phyloP scores from a whole-genome alignment of 2,113 vertebrate species.

The Periophthalmodon schlosseri region DNA sequence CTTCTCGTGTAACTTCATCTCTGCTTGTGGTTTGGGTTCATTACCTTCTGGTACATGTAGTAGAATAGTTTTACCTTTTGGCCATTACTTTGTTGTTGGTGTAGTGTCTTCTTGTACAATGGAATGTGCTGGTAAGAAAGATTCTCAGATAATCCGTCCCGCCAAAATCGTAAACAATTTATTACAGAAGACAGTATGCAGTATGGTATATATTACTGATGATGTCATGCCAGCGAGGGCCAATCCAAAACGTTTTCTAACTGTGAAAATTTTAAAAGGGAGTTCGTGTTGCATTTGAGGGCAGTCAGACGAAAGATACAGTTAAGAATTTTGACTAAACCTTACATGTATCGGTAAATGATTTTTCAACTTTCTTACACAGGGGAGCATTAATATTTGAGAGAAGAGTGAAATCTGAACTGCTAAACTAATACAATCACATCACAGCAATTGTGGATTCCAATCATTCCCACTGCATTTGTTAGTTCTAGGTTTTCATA shows the following conservation, averaged over 20 bases:
- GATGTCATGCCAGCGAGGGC: constrained; percentile 27
- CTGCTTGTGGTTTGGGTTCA: constrained; percentile 7
- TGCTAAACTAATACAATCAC: neutral
- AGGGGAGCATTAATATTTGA: too few relatives aligned
- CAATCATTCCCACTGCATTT: too few relatives aligned
- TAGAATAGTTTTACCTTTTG: constrained; percentile 3
- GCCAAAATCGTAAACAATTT: constrained; percentile 10
- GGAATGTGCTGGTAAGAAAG: constrained; percentile 23
- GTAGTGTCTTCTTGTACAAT: neutral
- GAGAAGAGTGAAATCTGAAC: neutral
- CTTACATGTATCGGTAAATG: too few relatives aligned
- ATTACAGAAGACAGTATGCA: neutral
- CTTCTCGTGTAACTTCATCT: constrained; percentile 28
- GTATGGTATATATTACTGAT: neutral
- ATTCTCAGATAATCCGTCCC: neutral
- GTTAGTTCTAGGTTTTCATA: too few relatives aligned
- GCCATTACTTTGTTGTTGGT: neutral
- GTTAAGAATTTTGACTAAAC: neutral
- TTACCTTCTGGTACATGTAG: neutral
- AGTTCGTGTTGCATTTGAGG: neutral
- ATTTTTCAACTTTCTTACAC: too few relatives aligned
- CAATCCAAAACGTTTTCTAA: too few relatives aligned
- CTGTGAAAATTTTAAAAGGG: neutral
- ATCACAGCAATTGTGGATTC: too few relatives aligned
- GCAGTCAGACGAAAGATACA: neutral